A percentile compares a stretch with the other conserved stretches of the same genome.
These are phyloP conservation scores for Diplosoma virens DNA, from an alignment of 23 tunicate species.

Conservation along the genomic window DNA sequence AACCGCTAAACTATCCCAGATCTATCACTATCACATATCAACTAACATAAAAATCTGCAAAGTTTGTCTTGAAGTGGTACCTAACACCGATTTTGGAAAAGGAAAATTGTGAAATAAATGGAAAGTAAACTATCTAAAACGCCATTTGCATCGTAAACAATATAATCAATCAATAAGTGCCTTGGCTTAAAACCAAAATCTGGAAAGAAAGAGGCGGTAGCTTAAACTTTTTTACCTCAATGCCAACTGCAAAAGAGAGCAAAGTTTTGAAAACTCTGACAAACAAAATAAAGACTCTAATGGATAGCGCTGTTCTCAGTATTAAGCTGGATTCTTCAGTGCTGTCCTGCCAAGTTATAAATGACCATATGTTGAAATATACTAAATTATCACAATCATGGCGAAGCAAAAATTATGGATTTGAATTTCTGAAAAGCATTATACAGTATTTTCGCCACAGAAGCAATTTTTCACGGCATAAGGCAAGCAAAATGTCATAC, in stretches of 20 bases:
- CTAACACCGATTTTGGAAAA: neutral
- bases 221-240: neutral
- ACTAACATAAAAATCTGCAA: neutral
- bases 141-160: neutral
- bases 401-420: too few species aligned
- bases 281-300: neutral
- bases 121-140: neutral
- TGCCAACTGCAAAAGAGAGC: neutral
- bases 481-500: neutral
- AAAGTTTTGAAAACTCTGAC: neutral
- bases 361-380: neutral
- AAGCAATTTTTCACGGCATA: too few species aligned
- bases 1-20: neutral
- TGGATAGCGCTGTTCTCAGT: neutral
- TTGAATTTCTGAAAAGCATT: neutral
- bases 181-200: neutral
- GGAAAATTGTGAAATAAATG: neutral
- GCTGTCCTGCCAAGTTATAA: too few species aligned
- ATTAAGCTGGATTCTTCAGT: neutral
- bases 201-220: neutral
- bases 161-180: neutral
- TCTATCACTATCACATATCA: neutral
- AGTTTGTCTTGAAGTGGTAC: neutral
- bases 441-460: neutral
- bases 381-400: neutral